These are phyloP conservation scores for Caenorhabditis panamensis DNA, from an alignment of 2,888 invertebrate genomes.

Conservation along the genomic window DNA sequence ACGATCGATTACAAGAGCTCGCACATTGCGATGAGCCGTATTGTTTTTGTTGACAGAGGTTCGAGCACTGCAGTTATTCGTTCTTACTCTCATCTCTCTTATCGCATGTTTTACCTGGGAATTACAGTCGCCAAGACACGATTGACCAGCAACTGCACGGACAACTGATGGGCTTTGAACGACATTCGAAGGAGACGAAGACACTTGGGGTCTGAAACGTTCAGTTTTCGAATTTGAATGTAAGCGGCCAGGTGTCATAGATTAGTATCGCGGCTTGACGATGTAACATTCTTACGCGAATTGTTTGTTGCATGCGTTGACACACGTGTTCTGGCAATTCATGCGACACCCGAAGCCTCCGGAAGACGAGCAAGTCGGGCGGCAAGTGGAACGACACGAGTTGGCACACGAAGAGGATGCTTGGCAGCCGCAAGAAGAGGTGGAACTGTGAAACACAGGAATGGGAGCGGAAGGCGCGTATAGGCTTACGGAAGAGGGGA, in stretches of 20 bases:
- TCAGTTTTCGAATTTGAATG: background rate
- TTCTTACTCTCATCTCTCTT: background rate
- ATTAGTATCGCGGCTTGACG: slow-evolving; percentile 3
- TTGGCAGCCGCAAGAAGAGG: slow-evolving; percentile 50
- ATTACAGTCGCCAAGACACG: slow-evolving; percentile 50
- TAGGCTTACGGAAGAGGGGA: slow-evolving; percentile 43
- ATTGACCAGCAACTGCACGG: slow-evolving; percentile 50
- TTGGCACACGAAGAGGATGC: slow-evolving; percentile 54
- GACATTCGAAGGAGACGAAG: slow-evolving; percentile 1
- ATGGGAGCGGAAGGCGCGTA: background rate
- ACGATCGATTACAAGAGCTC: slow-evolving; percentile 60
- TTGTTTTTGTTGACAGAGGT: slow-evolving; percentile 61
- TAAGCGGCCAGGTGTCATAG: background rate
- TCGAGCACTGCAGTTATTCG: slow-evolving; percentile 46
- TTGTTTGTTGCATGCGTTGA: slow-evolving; percentile 59
- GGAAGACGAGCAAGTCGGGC: slow-evolving; percentile 56
- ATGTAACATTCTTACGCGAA: slow-evolving; percentile 32
- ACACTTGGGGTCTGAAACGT: slow-evolving; percentile 21
- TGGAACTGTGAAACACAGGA: slow-evolving; percentile 6
- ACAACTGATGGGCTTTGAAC: slow-evolving; percentile 33
- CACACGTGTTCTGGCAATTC: slow-evolving; percentile 60
- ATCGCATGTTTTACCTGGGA: slow-evolving; percentile 29
- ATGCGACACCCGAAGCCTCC: slow-evolving; percentile 52
- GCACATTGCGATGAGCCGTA: slow-evolving; percentile 56
- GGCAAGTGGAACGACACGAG: slow-evolving; percentile 57